phyloP scores from a whole-genome alignment of 2,113 vertebrate species.

The Corythaeola cristata region DNA sequence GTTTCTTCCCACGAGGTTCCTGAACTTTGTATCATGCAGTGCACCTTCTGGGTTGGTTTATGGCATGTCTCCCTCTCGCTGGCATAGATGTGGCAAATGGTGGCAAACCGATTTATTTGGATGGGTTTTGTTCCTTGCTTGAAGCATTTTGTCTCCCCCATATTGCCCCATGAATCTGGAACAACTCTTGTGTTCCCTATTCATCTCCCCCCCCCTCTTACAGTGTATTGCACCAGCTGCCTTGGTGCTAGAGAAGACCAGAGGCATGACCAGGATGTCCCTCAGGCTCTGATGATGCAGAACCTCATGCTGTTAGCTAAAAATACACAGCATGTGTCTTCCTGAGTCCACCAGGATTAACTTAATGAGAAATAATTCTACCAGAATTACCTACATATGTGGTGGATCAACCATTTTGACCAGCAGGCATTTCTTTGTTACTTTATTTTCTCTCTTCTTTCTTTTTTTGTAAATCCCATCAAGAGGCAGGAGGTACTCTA shows the following conservation, averaged over 20 bases:
- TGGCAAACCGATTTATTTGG: background rate
- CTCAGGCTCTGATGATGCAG: background rate
- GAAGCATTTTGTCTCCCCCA: background rate
- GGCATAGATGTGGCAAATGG: accelerated
- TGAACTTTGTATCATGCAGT: background rate
- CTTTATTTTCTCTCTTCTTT: background rate
- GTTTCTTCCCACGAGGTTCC: background rate
- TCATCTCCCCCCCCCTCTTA: background rate
- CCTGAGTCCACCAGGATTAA: background rate
- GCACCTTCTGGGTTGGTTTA: background rate
- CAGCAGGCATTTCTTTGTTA: background rate
- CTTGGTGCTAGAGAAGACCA: background rate
- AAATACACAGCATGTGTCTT: background rate
- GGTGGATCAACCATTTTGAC: background rate
- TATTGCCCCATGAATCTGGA: background rate
- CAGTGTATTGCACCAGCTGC: background rate
- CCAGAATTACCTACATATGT: background rate
- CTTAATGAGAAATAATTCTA: background rate
- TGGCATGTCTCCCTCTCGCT: background rate
- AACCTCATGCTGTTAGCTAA: background rate
- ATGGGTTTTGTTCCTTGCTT: background rate
- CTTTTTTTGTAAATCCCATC: background rate
- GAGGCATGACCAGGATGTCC: too few species aligned
- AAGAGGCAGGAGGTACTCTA: background rate
- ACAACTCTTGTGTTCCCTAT: background rate